These are phyloP conservation scores for Gadopsis marmoratus DNA, from an alignment of 2,797 vertebrate species.

Conservation along the genomic window DNA sequence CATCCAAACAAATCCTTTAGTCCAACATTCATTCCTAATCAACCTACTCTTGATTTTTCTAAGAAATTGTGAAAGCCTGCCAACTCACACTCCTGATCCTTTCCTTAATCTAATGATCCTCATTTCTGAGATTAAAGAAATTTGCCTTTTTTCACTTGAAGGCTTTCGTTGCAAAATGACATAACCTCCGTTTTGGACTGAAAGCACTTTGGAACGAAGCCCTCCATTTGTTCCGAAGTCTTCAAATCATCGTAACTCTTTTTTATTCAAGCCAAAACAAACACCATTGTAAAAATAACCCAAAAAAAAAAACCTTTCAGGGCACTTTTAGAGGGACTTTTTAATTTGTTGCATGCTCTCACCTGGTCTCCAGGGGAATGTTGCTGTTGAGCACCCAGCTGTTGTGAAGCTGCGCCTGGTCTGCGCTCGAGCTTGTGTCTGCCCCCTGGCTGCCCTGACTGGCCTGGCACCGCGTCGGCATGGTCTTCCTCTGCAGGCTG, in stretches of 20 bases:
- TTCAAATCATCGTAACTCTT: constrained; percentile 8
- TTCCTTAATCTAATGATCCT: constrained; percentile 65
- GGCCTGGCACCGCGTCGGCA: constrained; percentile 93
- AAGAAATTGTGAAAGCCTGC: constrained; percentile 47
- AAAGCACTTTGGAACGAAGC: constrained; percentile 34
- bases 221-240: constrained; percentile 20
- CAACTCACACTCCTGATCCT: constrained; percentile 47
- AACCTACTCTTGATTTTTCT: constrained; percentile 38
- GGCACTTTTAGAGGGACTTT: background rate
- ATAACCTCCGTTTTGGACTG: constrained; percentile 27
- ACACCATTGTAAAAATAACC: background rate
- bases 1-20: constrained; percentile 59
- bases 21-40: constrained; percentile 63
- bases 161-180: constrained; percentile 39
- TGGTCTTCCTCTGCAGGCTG: constrained; percentile 93
- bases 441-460: constrained; percentile 87
- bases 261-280: no score
- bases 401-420: constrained; percentile 92
- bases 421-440: constrained; percentile 79
- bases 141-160: constrained; percentile 62
- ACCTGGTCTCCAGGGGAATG: constrained; percentile 97
- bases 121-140: constrained; percentile 70
- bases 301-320: background rate
- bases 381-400: constrained; percentile 99
- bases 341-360: constrained; percentile 37